A percentile compares a stretch with the other conserved stretches of the same genome.
Evolutionary conservation across 1,140 invertebrate species (phyloP).

Genomic region (Drosophila novamexicana): DNA sequence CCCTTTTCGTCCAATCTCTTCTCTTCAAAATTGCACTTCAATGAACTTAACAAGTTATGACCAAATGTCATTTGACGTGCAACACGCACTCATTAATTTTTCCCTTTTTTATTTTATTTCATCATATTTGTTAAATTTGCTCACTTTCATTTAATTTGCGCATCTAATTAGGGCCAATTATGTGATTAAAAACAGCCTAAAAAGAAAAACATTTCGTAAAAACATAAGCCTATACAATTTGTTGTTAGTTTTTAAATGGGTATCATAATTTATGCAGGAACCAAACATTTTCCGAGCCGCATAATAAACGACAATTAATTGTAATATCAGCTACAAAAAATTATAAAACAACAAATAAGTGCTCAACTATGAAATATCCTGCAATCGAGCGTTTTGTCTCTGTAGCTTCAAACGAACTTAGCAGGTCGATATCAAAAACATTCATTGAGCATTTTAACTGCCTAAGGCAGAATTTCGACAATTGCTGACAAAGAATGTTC

Average conservation of each 20-base stretch:
- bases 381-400: not conserved
- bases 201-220: conserved; percentile 8
- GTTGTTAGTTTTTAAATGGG: conserved; percentile 22
- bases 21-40: not conserved
- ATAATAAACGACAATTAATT: conserved; percentile 75
- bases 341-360: not conserved
- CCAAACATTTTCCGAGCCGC: conserved; percentile 21
- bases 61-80: conserved; percentile 14
- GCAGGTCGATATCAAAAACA: too few species aligned
- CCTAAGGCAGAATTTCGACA: too few species aligned
- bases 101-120: conserved; percentile 5
- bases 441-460: too few species aligned
- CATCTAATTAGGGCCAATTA: conserved; percentile 76
- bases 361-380: not conserved
- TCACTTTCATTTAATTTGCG: conserved; percentile 56
- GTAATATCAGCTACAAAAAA: conserved; percentile 55
- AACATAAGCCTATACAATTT: conserved; percentile 32
- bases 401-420: too few species aligned
- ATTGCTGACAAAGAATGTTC: too few species aligned
- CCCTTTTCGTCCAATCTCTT: too few species aligned
- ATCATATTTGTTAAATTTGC: conserved; percentile 20
- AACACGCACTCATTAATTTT: conserved; percentile 12
- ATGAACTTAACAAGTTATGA: not conserved
- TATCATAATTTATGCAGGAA: conserved; percentile 40
- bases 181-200: conserved; percentile 63